A percentile compares a stretch with the other conserved stretches of the same genome.
Evolutionary conservation across 1,140 invertebrate genomes (phyloP).

Genomic region (Aphaenogaster rudis): DNA sequence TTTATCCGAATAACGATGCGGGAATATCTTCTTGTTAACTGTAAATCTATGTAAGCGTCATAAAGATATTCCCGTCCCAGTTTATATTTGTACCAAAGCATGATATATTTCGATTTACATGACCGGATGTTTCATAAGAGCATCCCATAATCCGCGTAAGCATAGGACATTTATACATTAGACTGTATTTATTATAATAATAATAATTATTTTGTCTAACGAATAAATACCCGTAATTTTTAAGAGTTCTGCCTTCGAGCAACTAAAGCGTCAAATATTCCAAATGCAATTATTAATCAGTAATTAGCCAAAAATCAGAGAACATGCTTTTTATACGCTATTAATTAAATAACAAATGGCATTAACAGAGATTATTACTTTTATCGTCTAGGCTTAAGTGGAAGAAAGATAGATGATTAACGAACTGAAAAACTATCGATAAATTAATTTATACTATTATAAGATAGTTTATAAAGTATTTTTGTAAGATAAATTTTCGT

Average conservation of each 20-base stretch:
- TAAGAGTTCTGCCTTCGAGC: constrained; percentile 11
- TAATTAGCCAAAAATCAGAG: neutral
- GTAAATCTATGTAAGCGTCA: neutral
- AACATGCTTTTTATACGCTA: constrained; percentile 24
- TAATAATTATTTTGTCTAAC: constrained; percentile 1
- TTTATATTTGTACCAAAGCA: constrained; percentile 39
- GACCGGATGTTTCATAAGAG: constrained; percentile 2
- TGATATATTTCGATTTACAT: constrained; percentile 38
- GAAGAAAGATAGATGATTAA: neutral
- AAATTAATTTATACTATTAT: neutral
- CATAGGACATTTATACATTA: constrained; percentile 10
- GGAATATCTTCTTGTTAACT: constrained; percentile 18
- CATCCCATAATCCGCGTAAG: neutral
- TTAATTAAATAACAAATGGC: constrained; percentile 23
- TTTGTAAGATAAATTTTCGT: neutral
- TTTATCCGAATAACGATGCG: constrained; percentile 4
- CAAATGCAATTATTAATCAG: constrained; percentile 25
- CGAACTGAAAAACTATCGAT: neutral
- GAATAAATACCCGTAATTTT: constrained; percentile 12
- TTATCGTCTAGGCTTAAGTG: neutral
- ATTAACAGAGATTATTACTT: constrained; percentile 12
- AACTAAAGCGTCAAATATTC: constrained; percentile 1
- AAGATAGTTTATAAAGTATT: constrained; percentile 30
- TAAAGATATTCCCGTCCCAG: constrained; percentile 7
- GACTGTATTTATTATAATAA: constrained; percentile 32